A percentile compares a stretch with the other conserved stretches of the same genome.
Conservation (phyloP, 1,140 invertebrate species). For the Eulimnadia texana region DNA sequence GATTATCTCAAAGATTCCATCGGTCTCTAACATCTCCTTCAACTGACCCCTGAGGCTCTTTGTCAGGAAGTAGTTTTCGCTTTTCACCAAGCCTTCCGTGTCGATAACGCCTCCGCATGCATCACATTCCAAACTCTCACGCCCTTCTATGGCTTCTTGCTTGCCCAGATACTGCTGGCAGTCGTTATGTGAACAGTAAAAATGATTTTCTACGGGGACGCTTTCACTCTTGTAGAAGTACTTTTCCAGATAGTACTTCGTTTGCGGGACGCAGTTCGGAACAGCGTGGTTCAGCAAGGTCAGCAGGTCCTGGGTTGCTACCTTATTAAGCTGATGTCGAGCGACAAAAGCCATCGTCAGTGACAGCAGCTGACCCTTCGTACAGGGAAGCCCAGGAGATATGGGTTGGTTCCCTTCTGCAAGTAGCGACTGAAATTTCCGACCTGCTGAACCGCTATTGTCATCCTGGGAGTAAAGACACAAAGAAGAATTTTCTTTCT, state of each 20-base stretch:
- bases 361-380: slow-evolving; percentile 8
- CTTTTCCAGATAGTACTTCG: background rate
- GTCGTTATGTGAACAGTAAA: slow-evolving; percentile 4
- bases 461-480: too few species aligned
- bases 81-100: background rate
- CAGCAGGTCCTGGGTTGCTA: background rate
- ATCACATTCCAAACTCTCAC: background rate
- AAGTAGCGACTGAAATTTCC: too few species aligned
- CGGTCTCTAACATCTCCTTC: background rate
- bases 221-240: background rate
- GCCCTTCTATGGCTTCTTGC: background rate
- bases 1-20: background rate
- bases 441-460: too few species aligned
- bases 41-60: background rate
- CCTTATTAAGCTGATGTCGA: slow-evolving; percentile 2
- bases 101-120: background rate
- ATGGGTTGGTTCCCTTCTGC: too few species aligned
- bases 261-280: background rate
- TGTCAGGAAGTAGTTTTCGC: background rate
- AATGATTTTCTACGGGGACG: background rate
- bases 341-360: background rate
- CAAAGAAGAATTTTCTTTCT: too few species aligned
- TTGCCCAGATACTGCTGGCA: background rate
- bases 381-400: too few species aligned
- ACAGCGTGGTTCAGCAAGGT: slow-evolving; percentile 1